Conservation (phyloP, 2,888 invertebrate genomes). For the Syrphus vitripennis region DNA sequence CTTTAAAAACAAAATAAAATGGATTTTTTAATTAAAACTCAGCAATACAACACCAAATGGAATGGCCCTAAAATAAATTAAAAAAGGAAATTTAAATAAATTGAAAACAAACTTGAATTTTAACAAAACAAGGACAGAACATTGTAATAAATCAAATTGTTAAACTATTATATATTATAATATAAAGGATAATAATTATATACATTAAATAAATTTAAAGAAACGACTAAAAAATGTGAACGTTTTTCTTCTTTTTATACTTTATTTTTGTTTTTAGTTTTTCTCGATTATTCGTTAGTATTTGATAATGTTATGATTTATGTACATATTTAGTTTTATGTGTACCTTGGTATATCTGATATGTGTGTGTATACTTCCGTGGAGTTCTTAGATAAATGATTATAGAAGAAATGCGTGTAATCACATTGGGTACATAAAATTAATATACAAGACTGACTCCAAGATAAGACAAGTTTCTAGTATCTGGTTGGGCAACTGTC, state of each 20-base stretch:
- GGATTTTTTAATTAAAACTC: constrained; percentile 38
- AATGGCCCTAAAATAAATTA: not conserved
- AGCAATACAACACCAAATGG: constrained; percentile 14
- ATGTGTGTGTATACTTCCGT: not conserved
- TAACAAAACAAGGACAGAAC: constrained; percentile 21
- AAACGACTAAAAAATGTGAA: constrained; percentile 18
- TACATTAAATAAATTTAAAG: constrained; percentile 45
- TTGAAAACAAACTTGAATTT: constrained; percentile 33
- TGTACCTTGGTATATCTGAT: not conserved
- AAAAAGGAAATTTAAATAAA: constrained; percentile 4
- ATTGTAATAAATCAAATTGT: constrained; percentile 67
- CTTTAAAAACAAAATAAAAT: constrained; percentile 38
- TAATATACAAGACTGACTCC: no score
- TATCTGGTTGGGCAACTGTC: no score
- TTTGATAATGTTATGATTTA: not conserved
- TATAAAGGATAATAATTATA: constrained; percentile 56
- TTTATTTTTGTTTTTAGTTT: not conserved
- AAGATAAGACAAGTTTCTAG: no score
- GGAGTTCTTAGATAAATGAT: no score
- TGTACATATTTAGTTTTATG: not conserved
- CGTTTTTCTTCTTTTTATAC: constrained; percentile 44
- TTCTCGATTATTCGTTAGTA: not conserved
- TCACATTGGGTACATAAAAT: no score
- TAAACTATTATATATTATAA: constrained; percentile 69
- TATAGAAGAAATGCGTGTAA: no score